Conservation (phyloP, 2,113 vertebrate genomes). For the Sinocyclocheilus grahami region DNA sequence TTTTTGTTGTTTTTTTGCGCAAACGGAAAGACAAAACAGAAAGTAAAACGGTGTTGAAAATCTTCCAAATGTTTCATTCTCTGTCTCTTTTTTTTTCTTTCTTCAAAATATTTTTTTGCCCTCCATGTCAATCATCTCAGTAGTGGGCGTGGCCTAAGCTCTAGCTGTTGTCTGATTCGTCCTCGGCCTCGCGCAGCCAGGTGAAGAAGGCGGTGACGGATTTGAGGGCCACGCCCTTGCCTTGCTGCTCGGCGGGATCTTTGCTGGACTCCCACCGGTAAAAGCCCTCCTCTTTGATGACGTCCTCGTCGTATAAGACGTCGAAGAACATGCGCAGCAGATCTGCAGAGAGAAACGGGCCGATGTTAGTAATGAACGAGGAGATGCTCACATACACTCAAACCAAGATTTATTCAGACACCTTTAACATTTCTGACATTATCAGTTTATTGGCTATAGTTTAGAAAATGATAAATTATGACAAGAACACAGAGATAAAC, state of each 20-base stretch:
- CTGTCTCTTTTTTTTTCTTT: conserved; percentile 59
- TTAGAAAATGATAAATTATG: no score
- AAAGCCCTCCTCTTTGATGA: conserved; percentile 96
- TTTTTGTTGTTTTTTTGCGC: conserved; percentile 56
- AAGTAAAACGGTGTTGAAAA: conserved; percentile 64
- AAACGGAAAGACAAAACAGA: conserved; percentile 39
- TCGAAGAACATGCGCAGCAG: conserved; percentile 96
- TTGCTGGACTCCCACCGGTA: conserved; percentile 98
- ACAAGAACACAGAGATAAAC: no score
- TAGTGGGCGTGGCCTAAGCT: not conserved
- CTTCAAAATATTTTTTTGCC: conserved; percentile 23
- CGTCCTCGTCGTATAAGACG: conserved; percentile 91
- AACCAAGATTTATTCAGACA: no score
- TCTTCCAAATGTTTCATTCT: conserved; percentile 65
- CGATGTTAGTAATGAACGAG: not conserved
- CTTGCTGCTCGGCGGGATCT: conserved; percentile 90
- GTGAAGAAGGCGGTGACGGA: conserved; percentile 97
- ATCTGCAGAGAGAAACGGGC: conserved; percentile 70
- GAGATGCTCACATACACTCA: no score
- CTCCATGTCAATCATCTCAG: conserved; percentile 57
- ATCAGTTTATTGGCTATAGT: no score
- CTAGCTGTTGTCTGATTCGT: conserved; percentile 96
- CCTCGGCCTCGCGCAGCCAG: conserved; percentile 92
- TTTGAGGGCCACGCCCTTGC: conserved; percentile 96
- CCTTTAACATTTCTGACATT: no score